Evolutionary conservation across 2,113 vertebrate species (phyloP).

Genomic region (Cygnus atratus): DNA sequence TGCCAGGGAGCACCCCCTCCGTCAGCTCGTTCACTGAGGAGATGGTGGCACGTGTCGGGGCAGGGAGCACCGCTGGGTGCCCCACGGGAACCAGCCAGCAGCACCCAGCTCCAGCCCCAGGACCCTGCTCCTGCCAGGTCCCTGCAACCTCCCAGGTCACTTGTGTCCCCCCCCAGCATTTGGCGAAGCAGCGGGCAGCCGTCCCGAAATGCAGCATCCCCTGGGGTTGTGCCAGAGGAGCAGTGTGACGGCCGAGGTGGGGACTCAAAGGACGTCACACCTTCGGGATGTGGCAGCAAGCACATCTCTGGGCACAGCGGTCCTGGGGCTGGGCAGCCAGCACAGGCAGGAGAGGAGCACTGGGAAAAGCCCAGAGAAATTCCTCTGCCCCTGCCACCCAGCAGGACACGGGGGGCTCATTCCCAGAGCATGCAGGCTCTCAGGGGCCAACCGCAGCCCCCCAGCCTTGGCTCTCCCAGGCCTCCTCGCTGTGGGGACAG

Average conservation of each 20-base stretch:
- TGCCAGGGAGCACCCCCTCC: conserved; percentile 79
- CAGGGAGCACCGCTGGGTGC: neutral
- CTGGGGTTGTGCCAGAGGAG: neutral
- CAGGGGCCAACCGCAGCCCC: neutral
- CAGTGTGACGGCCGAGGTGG: too few relatives aligned
- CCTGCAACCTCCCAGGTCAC: neutral
- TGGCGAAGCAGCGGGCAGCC: neutral
- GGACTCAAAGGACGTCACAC: neutral
- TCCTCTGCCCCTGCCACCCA: too few relatives aligned
- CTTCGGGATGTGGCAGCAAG: neutral
- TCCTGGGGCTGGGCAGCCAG: too few relatives aligned
- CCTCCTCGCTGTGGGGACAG: neutral
- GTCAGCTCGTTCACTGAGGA: conserved; percentile 88
- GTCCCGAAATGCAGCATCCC: neutral
- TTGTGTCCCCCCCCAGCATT: neutral
- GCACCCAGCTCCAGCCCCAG: neutral
- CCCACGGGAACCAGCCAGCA: neutral
- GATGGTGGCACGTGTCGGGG: neutral
- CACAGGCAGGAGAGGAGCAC: too few relatives aligned
- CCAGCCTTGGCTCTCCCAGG: neutral
- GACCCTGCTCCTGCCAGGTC: neutral
- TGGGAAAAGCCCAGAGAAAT: too few relatives aligned
- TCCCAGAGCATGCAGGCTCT: too few relatives aligned
- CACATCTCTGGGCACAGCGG: neutral
- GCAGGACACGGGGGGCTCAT: too few relatives aligned